These are phyloP conservation scores for Leptobrachium leishanense DNA, from an alignment of 2,113 vertebrate genomes.

Conservation along the genomic window DNA sequence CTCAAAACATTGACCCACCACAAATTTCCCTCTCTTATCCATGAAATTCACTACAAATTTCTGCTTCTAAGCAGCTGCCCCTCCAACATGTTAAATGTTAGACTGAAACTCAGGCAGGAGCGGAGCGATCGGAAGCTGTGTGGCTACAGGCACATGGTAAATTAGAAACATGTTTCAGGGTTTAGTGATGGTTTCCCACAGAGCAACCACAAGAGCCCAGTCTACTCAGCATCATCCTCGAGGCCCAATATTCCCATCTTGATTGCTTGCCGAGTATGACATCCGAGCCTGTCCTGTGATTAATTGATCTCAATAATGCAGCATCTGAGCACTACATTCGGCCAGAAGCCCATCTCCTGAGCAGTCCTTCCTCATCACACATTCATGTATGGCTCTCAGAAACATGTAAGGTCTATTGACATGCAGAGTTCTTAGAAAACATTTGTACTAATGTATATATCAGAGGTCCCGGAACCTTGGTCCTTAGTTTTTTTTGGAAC, in stretches of 20 bases:
- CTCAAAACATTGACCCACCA: constrained; percentile 17
- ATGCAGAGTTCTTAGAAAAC: no score
- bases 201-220: constrained; percentile 24
- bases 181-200: constrained; percentile 11
- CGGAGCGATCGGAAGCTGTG: constrained; percentile 32
- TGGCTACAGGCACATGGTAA: constrained; percentile 41
- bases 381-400: no score
- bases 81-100: constrained; percentile 6
- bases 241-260: constrained; percentile 11
- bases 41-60: constrained; percentile 48
- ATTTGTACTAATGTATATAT: no score
- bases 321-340: no score
- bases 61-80: constrained; percentile 1
- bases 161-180: constrained; percentile 39
- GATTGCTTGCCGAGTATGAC: constrained; percentile 10
- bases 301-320: no score
- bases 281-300: no score
- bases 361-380: no score
- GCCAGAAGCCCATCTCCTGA: no score
- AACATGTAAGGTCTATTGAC: no score
- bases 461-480: no score
- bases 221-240: constrained; percentile 11
- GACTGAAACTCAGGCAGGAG: constrained; percentile 29
- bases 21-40: constrained; percentile 30
- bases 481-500: no score